Evolutionary conservation across 1,140 invertebrate genomes (phyloP).

Genomic region (Hirudo medicinalis): DNA sequence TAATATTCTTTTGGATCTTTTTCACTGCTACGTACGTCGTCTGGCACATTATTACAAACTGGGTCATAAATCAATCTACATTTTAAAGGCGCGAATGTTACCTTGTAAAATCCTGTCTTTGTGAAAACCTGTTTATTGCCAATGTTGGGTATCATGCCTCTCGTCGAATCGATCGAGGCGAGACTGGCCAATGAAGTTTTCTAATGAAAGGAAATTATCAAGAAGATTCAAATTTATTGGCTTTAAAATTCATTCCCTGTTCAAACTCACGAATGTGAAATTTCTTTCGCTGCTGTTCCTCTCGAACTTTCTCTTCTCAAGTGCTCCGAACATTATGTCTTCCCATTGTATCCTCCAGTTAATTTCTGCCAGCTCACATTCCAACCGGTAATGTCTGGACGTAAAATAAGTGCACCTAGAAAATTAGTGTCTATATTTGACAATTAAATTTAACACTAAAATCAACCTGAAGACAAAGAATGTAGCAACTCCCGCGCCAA

Average conservation of each 20-base stretch:
- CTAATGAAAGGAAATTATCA: constrained; percentile 5
- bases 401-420: background rate
- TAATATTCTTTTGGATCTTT: constrained; percentile 57
- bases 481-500: constrained; percentile 59
- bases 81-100: constrained; percentile 32
- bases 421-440: background rate
- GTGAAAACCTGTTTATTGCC: constrained; percentile 66
- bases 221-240: background rate
- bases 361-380: constrained; percentile 85
- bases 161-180: constrained; percentile 58
- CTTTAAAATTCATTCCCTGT: background rate
- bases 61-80: background rate
- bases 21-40: constrained; percentile 76
- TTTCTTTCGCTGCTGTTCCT: constrained; percentile 39
- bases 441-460: background rate
- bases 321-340: constrained; percentile 46
- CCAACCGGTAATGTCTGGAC: constrained; percentile 73
- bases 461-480: constrained; percentile 50
- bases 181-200: constrained; percentile 20
- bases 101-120: constrained; percentile 73
- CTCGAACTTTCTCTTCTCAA: constrained; percentile 32
- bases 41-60: constrained; percentile 32
- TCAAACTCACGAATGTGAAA: constrained; percentile 14
- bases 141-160: constrained; percentile 49
- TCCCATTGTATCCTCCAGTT: constrained; percentile 79